Evolutionary conservation across 2,888 invertebrate species (phyloP).

Genomic region (Adela reaumurella): DNA sequence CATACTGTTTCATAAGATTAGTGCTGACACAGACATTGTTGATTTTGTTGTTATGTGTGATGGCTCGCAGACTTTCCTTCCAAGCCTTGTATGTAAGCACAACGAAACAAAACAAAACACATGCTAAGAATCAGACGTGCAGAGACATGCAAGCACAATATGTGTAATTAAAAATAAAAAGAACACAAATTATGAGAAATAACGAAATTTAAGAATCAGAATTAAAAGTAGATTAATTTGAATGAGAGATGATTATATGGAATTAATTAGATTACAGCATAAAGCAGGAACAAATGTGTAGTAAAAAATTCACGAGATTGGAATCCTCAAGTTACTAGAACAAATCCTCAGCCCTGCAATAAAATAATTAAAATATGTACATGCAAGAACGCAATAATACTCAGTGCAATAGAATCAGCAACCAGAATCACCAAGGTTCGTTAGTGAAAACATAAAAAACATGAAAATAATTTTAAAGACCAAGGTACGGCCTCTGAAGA

Average conservation of each 20-base stretch:
- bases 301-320: no score
- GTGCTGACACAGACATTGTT: conserved; percentile 94
- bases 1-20: conserved; percentile 98
- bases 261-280: no score
- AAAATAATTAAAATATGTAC: background rate
- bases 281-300: no score
- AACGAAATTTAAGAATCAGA: no score
- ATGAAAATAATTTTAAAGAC: background rate
- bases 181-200: background rate
- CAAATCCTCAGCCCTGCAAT: no score
- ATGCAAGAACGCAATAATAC: background rate
- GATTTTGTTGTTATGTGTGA: conserved; percentile 95
- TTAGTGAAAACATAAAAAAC: no score
- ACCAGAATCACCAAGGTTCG: conserved; percentile 7
- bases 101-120: no score
- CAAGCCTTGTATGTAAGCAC: conserved; percentile 69
- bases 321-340: no score
- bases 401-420: background rate
- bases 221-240: no score
- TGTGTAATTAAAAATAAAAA: background rate
- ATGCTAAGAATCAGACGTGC: background rate
- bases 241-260: no score
- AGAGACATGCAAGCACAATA: background rate
- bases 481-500: no score
- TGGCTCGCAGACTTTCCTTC: conserved; percentile 83